Conservation (phyloP, 2,888 invertebrate species). For the Hydroisotoma schaefferi region DNA sequence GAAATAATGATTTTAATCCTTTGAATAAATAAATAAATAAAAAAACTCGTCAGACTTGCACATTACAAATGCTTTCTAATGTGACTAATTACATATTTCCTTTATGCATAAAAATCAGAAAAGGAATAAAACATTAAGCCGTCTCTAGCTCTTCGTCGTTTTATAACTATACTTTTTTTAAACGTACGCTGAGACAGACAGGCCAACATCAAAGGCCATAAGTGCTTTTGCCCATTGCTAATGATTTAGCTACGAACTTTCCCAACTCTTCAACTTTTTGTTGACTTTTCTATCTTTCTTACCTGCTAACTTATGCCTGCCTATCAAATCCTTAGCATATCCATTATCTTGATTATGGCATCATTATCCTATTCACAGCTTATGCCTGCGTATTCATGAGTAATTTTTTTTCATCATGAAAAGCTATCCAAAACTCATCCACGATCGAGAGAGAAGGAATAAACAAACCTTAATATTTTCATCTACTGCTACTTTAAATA, state of each 20-base stretch:
- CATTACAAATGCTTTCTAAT: conserved; percentile 47
- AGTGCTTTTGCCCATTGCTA: not conserved
- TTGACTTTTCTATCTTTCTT: not conserved
- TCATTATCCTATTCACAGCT: conserved; percentile 26
- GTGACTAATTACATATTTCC: conserved; percentile 48
- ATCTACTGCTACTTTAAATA: too few species aligned
- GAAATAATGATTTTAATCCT: conserved; percentile 5
- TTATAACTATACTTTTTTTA: too few species aligned
- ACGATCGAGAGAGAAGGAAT: too few species aligned
- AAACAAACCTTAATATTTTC: too few species aligned
- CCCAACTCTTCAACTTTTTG: not conserved
- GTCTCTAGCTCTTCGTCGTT: not conserved
- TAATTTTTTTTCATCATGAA: too few species aligned
- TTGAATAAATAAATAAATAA: conserved; percentile 5
- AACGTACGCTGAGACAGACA: not conserved
- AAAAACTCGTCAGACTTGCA: conserved; percentile 48
- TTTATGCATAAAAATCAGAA: conserved; percentile 35
- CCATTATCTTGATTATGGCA: conserved; percentile 35
- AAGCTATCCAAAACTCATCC: too few species aligned
- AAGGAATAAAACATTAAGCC: conserved; percentile 5
- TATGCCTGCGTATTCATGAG: too few species aligned
- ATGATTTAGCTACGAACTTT: conserved; percentile 1
- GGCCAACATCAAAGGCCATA: not conserved
- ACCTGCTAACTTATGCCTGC: too few species aligned
- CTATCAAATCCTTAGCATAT: conserved; percentile 11